Percentiles rank a stretch among this genome's conserved stretches.
Conservation (phyloP, 2,113 vertebrate genomes). For the Vicugna pacos region DNA sequence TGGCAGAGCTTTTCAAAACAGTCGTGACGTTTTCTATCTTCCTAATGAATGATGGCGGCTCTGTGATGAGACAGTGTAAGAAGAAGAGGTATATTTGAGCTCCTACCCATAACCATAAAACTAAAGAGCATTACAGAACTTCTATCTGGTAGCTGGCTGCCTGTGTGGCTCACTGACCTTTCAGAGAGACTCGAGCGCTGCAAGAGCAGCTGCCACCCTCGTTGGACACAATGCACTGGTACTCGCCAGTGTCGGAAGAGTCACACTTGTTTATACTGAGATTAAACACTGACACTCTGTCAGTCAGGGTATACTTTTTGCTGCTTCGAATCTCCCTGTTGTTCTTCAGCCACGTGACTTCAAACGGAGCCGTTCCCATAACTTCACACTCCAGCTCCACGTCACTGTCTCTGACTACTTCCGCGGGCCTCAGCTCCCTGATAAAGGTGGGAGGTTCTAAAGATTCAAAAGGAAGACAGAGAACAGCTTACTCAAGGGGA, state of each 20-base stretch:
- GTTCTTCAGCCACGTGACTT: slow-evolving; percentile 96
- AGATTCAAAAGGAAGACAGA: slow-evolving; percentile 74
- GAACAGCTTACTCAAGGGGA: slow-evolving; percentile 58
- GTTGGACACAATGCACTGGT: slow-evolving; percentile 94
- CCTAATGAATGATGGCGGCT: slow-evolving; percentile 94
- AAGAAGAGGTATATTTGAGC: slow-evolving; percentile 75
- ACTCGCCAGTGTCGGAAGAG: slow-evolving; percentile 94
- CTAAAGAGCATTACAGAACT: neutral
- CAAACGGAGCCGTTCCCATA: slow-evolving; percentile 93
- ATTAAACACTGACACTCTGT: slow-evolving; percentile 88
- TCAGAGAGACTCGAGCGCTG: slow-evolving; percentile 92
- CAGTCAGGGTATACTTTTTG: slow-evolving; percentile 93
- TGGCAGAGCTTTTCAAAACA: slow-evolving; percentile 91
- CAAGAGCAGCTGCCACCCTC: slow-evolving; percentile 95
- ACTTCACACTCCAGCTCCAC: slow-evolving; percentile 92
- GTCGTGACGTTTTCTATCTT: slow-evolving; percentile 92
- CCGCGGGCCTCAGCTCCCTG: slow-evolving; percentile 88
- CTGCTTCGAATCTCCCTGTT: slow-evolving; percentile 95
- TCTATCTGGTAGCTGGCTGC: neutral
- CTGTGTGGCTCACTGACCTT: slow-evolving; percentile 91
- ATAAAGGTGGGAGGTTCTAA: slow-evolving; percentile 95
- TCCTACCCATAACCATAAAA: neutral
- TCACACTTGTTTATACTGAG: slow-evolving; percentile 95
- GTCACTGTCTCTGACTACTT: slow-evolving; percentile 93
- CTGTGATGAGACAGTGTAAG: slow-evolving; percentile 85